phyloP scores from a whole-genome alignment of 2,797 vertebrate genomes.

The Craterocephalus amniculus region DNA sequence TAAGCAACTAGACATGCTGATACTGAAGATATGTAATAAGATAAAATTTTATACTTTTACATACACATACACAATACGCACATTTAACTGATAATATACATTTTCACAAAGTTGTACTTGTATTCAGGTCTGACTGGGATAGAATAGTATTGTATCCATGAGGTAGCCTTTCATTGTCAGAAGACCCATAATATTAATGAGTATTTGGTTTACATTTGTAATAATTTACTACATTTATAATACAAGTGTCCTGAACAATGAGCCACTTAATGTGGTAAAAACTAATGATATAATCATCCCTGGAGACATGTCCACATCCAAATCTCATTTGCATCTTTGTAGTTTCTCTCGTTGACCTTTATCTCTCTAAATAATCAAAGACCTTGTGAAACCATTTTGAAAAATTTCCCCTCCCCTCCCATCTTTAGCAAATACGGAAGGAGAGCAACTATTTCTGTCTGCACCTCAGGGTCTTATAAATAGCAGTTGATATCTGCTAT shows the following conservation, averaged over 20 bases:
- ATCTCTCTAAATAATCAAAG: conserved; percentile 39
- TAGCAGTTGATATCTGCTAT: conserved; percentile 57
- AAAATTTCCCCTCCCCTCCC: conserved; percentile 53
- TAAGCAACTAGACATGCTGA: neutral
- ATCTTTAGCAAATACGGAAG: conserved; percentile 51
- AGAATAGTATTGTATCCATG: neutral
- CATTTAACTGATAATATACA: neutral
- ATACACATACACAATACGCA: no score
- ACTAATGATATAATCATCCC: neutral
- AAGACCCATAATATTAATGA: neutral
- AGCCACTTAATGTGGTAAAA: neutral
- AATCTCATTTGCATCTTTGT: neutral
- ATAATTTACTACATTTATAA: neutral
- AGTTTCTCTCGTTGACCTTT: neutral
- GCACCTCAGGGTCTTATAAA: conserved; percentile 54
- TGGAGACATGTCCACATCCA: neutral
- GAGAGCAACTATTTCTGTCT: conserved; percentile 67
- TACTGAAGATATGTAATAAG: neutral
- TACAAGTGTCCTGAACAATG: neutral
- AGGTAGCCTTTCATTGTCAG: neutral
- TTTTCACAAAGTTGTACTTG: neutral
- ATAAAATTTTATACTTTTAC: neutral
- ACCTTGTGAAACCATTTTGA: conserved; percentile 33
- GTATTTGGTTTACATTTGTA: neutral
- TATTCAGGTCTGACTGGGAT: no score